Evolutionary conservation across 2,888 invertebrate genomes (phyloP), one percentile per base, ranked within the genome.

Genomic region (Campoletis raptor): DNA sequence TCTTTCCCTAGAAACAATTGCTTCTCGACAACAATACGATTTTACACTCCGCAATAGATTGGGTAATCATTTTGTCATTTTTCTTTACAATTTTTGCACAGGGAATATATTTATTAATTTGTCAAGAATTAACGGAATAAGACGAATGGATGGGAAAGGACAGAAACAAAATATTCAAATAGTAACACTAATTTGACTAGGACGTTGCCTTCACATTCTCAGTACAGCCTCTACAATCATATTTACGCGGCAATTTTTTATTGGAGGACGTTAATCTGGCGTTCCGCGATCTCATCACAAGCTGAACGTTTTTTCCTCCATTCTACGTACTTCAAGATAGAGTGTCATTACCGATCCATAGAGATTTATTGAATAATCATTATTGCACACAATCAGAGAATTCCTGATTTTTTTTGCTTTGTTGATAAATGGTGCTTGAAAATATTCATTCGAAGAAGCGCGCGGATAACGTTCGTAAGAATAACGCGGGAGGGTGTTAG

Each of bases 221-320:
- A 30, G 18, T 45, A 7, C 15, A 24, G 0, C 8, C 0, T 18
- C 37, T 37, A 2, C 37, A 52, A 21, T 36, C 30, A 72, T 52
- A 37, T 48, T 52, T 61, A 64, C 76, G 64, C 30, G 76, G 76
- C 76, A 30, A 30, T 76, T 64, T 76, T 76, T 76, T 76, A 76
- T 76, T 76, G 76, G 61, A 64, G 24, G 61, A 76, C 15, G 21
- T 69, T 15, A 8, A 21, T 45, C 15, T 30, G 24, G 30, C 8
- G 21, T 15, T 54, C 6, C 5, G 40, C 40, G 40, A 45, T 42
- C n/a, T 42, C 40, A 30, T 42, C 42, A 30, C n/a, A 45, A 8
- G 18, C 30, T 12, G 8, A 21, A n/a, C 5, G 36, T 70, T 36
- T 48, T 48, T 36, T 48, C 30, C 30, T 70, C 0, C 70, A 15